Evolutionary conservation across 2,888 invertebrate species (phyloP), one percentile per base, ranked within the genome.

Genomic region (Andrena hattorfiana): DNA sequence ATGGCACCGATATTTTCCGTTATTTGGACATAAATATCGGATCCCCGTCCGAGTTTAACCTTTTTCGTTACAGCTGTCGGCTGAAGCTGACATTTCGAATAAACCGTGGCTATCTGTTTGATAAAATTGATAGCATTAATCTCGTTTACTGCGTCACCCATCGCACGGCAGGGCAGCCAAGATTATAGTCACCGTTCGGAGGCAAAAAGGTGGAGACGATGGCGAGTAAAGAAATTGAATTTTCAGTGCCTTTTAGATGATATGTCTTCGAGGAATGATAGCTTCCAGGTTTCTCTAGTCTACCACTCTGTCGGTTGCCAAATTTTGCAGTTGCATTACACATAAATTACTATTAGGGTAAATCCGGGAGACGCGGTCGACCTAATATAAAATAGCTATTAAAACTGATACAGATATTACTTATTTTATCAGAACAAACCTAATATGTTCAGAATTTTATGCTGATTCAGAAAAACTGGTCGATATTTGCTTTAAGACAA

Each of bases 11-110:
- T 70, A 60, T 70, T 70, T 70, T 48, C 59, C 28, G 28, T n/a
- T 42, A 59, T 26, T 8, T 26, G 54, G 54, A 56, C 56, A 30
- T 35, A n/a, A 63, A 63, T n/a, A 20, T 59, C 59, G 59, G 59
- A 70, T 70, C 69, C 69, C 56, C 13, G 42, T 59, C 28, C 6
- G n/a, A 56, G 59, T 59, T 70, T 69, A 69, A 69, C 56, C 69
- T 26, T 35, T 42, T 48, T n/a, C 35, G 59, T 8, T 35, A 42
- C 48, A 48, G 69, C 42, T 59, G 59, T 59, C 35, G 42, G 28
- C 32, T 20, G 62, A 62, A 10, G 28, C 42, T 30, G 59, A 48
- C 59, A 20, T 28, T 42, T n/a, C 69, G 54, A 48, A 70, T 59
- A 20, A 48, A 48, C 59, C 4, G 48, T 26, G 69, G 26, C 26